Base-by-base conservation (phyloP, 2,113 vertebrate species). In the Cololabis saira region DNA sequence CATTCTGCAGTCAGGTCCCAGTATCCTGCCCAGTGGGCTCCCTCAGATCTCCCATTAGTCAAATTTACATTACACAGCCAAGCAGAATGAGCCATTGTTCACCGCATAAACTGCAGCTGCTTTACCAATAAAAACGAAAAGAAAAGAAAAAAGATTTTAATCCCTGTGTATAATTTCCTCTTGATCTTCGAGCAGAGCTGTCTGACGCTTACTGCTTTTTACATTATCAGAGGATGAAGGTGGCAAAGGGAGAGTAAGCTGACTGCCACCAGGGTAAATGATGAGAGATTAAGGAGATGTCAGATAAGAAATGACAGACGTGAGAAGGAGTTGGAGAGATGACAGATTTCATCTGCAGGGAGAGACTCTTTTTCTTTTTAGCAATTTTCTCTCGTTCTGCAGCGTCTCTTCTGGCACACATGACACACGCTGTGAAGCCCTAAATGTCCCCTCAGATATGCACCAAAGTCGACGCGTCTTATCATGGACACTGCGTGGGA, bases 11-110 rank as follows among this genome's bases (percentile, higher is more conserved):
- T 68, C 82, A 80, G 61, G 59, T 53, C 21, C 66, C 37, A 42
- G 37, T 54, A 40, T 74, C 75, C 60, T 58, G 41, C 67, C 64
- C 72, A 73, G 70, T 64, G 58, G 59, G 56, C 37, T 14, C 52
- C 61, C 54, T 80, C 63, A 79, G 74, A 81, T 83, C 63, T 73
- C 60, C 62, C 69, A 85, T 80, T 77, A 68, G 76, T 65, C 57
- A 48, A 12, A 84, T 81, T 79, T 77, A 42, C 63, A 78, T 63
- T 45, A 74, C 62, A 71, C 58, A 80, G 76, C 64, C 45, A 30
- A 33, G 81, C 24, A 41, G 16, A 49, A 73, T 3, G 5, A 61
- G 24, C 50, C 12, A 57, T 5, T 5, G 22, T 37, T 71, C 33
- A 61, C 61, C 61, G 60, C 41, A 69, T 9, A 51, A 66, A 67